Base-by-base conservation (phyloP, 2,888 invertebrate species). In the Epinotia ramella region DNA sequence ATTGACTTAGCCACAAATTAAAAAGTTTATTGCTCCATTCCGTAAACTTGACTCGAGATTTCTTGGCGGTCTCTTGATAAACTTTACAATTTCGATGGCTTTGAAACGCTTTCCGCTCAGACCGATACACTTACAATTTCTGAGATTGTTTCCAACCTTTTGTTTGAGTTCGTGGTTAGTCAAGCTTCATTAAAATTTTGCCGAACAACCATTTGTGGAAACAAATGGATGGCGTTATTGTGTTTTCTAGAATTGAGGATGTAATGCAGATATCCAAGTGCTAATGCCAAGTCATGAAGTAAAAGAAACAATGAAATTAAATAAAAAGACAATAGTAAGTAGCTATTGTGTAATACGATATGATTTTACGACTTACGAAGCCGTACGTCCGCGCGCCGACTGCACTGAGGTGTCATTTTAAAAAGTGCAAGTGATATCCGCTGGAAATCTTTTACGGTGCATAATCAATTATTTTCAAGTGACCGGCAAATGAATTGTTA, bases 301-400 rank as follows among this genome's bases (percentile, higher is more conserved):
- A 79, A 84, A 86, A 83, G 84, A 83, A 84, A 85, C 83, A 86
- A 86, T 80, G 80, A 86, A 86, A 88, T 86, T 82, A 84, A 86
- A 89, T 87, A 86, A 90, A 89, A 89, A 89, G 87, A 91, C 91
- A 92, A 92, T 91, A 89, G n/a, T n/a, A n/a, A n/a, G 88, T 87
- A 84, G 89, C 89, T 90, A 91, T 91, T 92, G 91, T 92, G 93
- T 90, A 91, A 94, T 87, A 84, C 86, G 93, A 94, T 91, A 92
- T 89, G 84, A 84, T 91, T 91, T 89, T 91, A 93, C 92, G 91
- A 93, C 93, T 94, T 91, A 90, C 86, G 94, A 94, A 94, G 91
- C 93, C 94, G 81, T 91, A 92, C 81, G 84, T 86, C 84, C 87
- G 88, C 75, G 86, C 83, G 81, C 86, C 83, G 85, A 82, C 86